A percentile compares a stretch with the other conserved stretches of the same genome.
These are phyloP conservation scores for Pogonus chalceus DNA, from an alignment of 1,140 invertebrate genomes.

Conservation along the genomic window DNA sequence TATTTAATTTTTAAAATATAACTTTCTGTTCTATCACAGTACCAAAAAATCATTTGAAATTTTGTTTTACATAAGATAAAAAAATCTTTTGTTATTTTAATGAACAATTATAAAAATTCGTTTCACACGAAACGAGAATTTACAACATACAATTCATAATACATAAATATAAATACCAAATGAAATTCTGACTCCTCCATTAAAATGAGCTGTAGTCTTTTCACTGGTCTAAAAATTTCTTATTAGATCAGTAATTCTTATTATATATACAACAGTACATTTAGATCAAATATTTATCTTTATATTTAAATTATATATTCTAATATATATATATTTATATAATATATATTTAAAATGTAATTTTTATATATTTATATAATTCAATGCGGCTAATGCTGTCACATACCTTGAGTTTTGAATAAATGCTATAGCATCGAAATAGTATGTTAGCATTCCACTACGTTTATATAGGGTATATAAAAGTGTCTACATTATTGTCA, in stretches of 20 bases:
- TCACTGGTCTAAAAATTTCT: conserved; percentile 11
- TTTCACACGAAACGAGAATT: not conserved
- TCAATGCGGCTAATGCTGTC: conserved; percentile 19
- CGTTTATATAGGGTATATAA: conserved; percentile 29
- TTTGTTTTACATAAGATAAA: not conserved
- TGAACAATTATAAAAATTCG: not conserved
- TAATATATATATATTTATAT: not conserved
- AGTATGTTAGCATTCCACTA: conserved; percentile 1
- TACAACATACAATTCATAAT: not conserved
- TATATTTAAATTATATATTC: conserved; percentile 18
- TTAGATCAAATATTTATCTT: conserved; percentile 25
- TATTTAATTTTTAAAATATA: no score
- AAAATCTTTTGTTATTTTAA: not conserved
- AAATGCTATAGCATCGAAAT: conserved; percentile 29
- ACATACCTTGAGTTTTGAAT: conserved; percentile 30
- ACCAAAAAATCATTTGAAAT: no score
- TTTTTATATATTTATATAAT: not conserved
- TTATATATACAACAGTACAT: conserved; percentile 11
- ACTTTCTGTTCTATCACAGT: no score
- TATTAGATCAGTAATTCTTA: conserved; percentile 11
- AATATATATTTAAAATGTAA: not conserved
- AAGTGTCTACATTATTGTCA: conserved; percentile 37
- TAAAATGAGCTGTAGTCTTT: not conserved
- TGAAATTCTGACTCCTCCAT: not conserved
- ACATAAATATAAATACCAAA: not conserved